These are phyloP conservation scores for Lasioglossum calceatum DNA, from an alignment of 2,888 invertebrate species.

Conservation along the genomic window DNA sequence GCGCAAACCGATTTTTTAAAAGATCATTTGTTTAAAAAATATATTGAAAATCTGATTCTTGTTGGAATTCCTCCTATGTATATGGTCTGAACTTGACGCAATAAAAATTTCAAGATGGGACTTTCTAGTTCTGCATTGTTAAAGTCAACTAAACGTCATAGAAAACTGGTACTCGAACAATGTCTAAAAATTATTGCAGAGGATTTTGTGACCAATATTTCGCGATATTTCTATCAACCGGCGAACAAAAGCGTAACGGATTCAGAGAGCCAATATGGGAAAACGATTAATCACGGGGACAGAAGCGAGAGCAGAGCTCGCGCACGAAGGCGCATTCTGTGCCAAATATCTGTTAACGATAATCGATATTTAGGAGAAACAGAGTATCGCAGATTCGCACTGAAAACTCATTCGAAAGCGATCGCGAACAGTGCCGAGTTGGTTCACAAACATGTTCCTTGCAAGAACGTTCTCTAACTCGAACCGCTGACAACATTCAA, in stretches of 20 bases:
- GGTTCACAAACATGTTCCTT: neutral
- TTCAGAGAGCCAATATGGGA: conserved; percentile 43
- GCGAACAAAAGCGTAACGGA: conserved; percentile 41
- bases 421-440: neutral
- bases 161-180: too few species aligned
- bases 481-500: too few species aligned
- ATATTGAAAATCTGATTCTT: too few species aligned
- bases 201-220: conserved; percentile 12
- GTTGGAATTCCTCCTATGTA: too few species aligned
- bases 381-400: conserved; percentile 24
- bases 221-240: conserved; percentile 47
- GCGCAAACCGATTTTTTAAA: too few species aligned
- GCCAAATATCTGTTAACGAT: conserved; percentile 61
- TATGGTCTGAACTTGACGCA: too few species aligned
- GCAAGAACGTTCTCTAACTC: neutral
- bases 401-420: too few species aligned
- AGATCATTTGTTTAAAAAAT: too few species aligned
- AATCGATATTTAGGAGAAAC: conserved; percentile 54
- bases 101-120: too few species aligned
- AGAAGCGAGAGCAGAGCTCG: conserved; percentile 30
- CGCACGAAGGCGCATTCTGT: conserved; percentile 41
- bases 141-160: too few species aligned
- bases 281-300: conserved; percentile 58
- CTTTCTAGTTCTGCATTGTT: too few species aligned
- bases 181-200: too few species aligned